These are phyloP conservation scores for Bathynomus jamesi DNA, from an alignment of 1,140 invertebrate genomes.

Conservation along the genomic window DNA sequence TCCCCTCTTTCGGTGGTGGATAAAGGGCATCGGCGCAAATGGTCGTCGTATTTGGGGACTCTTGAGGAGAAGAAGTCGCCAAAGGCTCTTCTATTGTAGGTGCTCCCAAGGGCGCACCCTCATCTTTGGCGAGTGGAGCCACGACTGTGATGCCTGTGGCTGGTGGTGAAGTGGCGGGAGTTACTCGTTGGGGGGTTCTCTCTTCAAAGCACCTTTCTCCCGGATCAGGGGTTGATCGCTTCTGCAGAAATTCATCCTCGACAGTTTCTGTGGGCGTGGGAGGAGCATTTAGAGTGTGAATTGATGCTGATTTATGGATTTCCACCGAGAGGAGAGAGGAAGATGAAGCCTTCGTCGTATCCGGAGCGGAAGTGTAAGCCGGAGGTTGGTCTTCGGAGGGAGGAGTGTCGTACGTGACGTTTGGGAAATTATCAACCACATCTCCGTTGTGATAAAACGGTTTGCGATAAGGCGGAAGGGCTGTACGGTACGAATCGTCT, in stretches of 20 bases:
- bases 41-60: background rate
- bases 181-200: constrained; percentile 10
- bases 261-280: background rate
- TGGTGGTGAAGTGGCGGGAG: constrained; percentile 12
- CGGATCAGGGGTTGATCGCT: background rate
- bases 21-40: background rate
- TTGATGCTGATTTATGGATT: constrained; percentile 28
- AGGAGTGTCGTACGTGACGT: constrained; percentile 2
- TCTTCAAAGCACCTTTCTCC: background rate
- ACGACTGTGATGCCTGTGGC: constrained; percentile 1
- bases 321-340: constrained; percentile 28
- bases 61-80: background rate
- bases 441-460: background rate
- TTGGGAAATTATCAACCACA: background rate
- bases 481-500: constrained; percentile 16
- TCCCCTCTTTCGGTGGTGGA: background rate
- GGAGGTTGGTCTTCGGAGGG: constrained; percentile 14
- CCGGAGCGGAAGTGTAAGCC: constrained; percentile 19
- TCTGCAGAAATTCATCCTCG: background rate
- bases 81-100: background rate
- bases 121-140: constrained; percentile 18
- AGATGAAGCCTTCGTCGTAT: constrained; percentile 7
- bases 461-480: constrained; percentile 23
- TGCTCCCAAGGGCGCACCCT: background rate
- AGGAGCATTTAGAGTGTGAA: constrained; percentile 10